Evolutionary conservation across 2,113 vertebrate genomes (phyloP), one percentile per base, ranked within the genome.

Genomic region (Esox niger): DNA sequence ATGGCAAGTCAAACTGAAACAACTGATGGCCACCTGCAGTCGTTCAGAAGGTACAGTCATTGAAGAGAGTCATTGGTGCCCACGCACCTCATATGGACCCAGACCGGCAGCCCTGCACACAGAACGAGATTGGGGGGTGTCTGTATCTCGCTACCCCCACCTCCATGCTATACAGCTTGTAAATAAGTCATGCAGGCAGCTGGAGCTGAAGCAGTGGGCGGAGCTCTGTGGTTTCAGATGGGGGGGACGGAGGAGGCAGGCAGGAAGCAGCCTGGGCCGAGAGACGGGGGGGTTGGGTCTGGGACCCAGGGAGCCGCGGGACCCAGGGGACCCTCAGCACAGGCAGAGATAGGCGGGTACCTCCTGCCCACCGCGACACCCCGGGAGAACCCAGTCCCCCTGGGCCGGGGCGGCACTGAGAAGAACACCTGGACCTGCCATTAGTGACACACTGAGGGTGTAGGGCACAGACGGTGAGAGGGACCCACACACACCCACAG

Each of bases 401-500:
- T 23, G 57, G 87, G 89, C 88, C 77, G 82, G 74, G 67, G 80
- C 70, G 66, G 82, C 85, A 81, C 86, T 79, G 88, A 89, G 87
- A 87, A 81, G 82, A 91, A 92, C 90, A 91, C 90, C 90, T 91
- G 91, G 89, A 91, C 91, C 89, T 90, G 89, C 87, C 90, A 91
- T 91, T 91, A 91, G 86, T 88, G 87, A 86, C 89, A 88, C 82
- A 88, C 87, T 85, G 80, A 75, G 84, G 86, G 87, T 90, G 84
- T 86, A 85, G 79, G 80, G 87, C 86, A 88, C 90, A 89, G 86
- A 90, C 89, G 86, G 89, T 73, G 13, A 77, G 79, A 79, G 81
- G 78, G 73, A 43, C 13, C 38, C 13, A 6, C 15, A 15, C 38
- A 17, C 15, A 43, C 38, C n/a, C n/a, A n/a, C n/a, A n/a, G n/a